These are phyloP conservation scores for Saimiri boliviensis DNA, from an alignment of 2,113 vertebrate genomes.

Conservation along the genomic window DNA sequence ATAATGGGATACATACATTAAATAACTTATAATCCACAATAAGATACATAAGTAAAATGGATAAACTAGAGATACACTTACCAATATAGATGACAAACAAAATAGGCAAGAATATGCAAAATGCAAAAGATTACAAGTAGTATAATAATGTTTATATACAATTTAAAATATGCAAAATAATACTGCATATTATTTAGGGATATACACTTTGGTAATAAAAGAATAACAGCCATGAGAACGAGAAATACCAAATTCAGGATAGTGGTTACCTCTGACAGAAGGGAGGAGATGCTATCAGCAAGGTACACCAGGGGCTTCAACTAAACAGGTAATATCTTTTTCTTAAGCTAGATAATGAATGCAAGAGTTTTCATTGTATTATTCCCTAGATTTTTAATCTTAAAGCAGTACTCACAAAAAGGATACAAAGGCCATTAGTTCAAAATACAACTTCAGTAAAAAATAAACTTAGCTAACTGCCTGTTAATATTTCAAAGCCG, in stretches of 20 bases:
- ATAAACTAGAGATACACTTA: background rate
- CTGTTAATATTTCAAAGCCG: background rate
- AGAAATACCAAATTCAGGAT: background rate
- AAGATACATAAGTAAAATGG: background rate
- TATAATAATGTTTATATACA: background rate
- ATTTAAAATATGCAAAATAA: background rate
- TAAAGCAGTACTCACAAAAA: background rate
- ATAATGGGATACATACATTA: background rate
- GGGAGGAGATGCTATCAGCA: background rate
- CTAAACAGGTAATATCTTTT: background rate
- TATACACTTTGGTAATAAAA: background rate
- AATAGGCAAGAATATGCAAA: conserved; percentile 5
- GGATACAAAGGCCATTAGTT: background rate
- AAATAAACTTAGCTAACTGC: background rate
- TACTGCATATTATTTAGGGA: background rate
- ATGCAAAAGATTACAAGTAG: background rate
- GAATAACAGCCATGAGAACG: background rate
- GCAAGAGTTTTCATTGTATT: background rate
- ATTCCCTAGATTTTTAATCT: background rate
- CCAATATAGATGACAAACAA: background rate
- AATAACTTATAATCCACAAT: background rate
- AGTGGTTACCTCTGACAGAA: background rate
- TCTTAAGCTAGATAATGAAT: background rate
- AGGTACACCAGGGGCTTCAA: background rate
- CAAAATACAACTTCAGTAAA: conserved; percentile 23